Evolutionary conservation across 2,888 invertebrate genomes (phyloP), one percentile per base, ranked within the genome.

Genomic region (Cinara cedri): DNA sequence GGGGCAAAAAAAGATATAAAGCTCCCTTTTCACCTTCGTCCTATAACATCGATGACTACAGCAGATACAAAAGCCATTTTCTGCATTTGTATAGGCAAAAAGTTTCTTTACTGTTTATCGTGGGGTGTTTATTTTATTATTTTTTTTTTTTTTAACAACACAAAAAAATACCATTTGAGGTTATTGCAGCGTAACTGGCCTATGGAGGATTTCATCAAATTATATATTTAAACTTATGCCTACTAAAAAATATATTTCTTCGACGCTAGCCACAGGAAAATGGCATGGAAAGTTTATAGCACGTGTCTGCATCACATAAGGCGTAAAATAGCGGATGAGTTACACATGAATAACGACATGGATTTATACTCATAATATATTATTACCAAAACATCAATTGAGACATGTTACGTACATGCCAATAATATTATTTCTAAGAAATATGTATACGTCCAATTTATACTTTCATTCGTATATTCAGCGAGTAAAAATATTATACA

Each of bases 141-240:
- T 4, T 57, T 26, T 44, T 66, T 44, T 34, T 71, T 42, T n/a
- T 6, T 24, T 44, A 24, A 54, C 44, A 42, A 19, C 26, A 55
- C 54, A 75, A 3, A 19, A 19, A 63, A 55, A 75, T 55, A 54
- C 75, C 34, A 54, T 75, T 75, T 54, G 75, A 46, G 63, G 76
- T 76, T 66, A 66, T 76, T 66, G 55, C n/a, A n/a, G n/a, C 66
- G 55, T 55, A 57, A 76, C 65, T 66, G 57, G 57, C 46, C 42
- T 66, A 66, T 16, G 44, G 44, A 44, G 19, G 26, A 66, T 76
- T 55, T 76, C n/a, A 76, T 55, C 76, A 66, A 55, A 76, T 76
- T 57, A 66, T 76, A 66, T 76, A 66, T 66, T 76, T 57, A 76
- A 76, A 66, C 66, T 66, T 66, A 66, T 66, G 55, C 24, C 46